A percentile compares a stretch with the other conserved stretches of the same genome.
Evolutionary conservation across 2,888 invertebrate genomes (phyloP).

Genomic region (Andrena dorsata): DNA sequence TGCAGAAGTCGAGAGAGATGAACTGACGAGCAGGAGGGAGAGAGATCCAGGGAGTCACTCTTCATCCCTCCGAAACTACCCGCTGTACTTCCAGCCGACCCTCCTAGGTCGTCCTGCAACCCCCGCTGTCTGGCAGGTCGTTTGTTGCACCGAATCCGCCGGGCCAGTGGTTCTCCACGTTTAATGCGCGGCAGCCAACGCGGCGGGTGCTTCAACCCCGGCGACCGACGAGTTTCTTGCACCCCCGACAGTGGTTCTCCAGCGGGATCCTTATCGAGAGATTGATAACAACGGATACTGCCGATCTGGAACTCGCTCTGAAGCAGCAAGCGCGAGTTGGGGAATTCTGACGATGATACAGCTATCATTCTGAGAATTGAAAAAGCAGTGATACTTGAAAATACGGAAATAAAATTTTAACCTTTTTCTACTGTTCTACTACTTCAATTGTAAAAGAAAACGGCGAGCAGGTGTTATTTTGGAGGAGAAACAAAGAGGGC

Average conservation of each 20-base stretch:
- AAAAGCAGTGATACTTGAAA: not conserved
- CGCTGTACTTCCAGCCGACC: slow-evolving; percentile 64
- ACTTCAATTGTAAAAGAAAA: not conserved
- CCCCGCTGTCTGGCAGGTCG: slow-evolving; percentile 80
- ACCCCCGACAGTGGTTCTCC: slow-evolving; percentile 69
- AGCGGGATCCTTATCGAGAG: not conserved
- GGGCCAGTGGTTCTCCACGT: slow-evolving; percentile 77
- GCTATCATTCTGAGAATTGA: not conserved
- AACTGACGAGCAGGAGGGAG: not conserved
- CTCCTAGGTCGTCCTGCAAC: slow-evolving; percentile 71
- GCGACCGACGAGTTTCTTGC: slow-evolving; percentile 68
- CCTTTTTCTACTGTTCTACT: too few relatives aligned
- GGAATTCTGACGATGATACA: not conserved
- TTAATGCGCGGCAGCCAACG: slow-evolving; percentile 6
- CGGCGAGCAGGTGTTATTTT: not conserved
- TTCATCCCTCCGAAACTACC: slow-evolving; percentile 65
- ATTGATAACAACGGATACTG: not conserved
- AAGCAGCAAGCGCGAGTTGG: not conserved
- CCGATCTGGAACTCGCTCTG: not conserved
- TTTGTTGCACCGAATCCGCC: slow-evolving; percentile 82
- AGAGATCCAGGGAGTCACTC: slow-evolving; percentile 31
- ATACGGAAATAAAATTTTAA: too few relatives aligned
- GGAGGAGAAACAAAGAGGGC: not conserved
- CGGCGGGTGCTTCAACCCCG: slow-evolving; percentile 69
- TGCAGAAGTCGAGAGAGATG: slow-evolving; percentile 7